Base-by-base conservation (phyloP, 2,797 vertebrate genomes). In the Gastrophryne carolinensis region DNA sequence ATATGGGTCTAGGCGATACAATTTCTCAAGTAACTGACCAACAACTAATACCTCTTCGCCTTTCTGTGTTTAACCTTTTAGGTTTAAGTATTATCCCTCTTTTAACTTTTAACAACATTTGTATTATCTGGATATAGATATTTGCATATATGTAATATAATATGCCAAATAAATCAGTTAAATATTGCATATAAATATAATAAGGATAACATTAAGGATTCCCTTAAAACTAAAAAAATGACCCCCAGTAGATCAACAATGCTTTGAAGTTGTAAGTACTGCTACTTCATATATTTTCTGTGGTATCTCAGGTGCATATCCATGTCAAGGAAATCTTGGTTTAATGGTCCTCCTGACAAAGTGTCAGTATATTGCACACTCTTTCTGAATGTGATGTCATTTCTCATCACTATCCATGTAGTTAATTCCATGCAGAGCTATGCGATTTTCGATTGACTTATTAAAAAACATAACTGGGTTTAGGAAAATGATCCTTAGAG, bases 401-500 rank as follows among this genome's bases (percentile, higher is more conserved):
- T 24, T 24, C 26, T 63, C 7, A 30, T 12, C 73, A 72, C 11
- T 80, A 41, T 41, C 52, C 35, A 57, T 69, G 29, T 57, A 41
- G 64, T 21, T 67, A 67, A 41, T 41, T 69, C n/a, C 52, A 69
- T 44, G 23, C 12, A 68, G 50, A 54, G 34, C 37, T 41, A 26
- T 39, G 50, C 57, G 35, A 56, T 69, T 69, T 52, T 69, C 17
- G 17, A 56, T 56, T 56, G 54, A 53, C 52, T 69, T 57, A 56
- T 54, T 68, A 56, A 69, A n/a, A 56, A 56, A 56, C 24, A 56
- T 69, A 69, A 69, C 52, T 44, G 24, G 44, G n/a, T 69, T 56
- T 69, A 56, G 57, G 66, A 35, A 69, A 69, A 56, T 21, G 52
- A 69, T 69, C 66, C 52, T 68, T 39, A 68, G 50, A 56, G 35